Conservation (phyloP, 2,888 invertebrate genomes). For the Drosophila villosipedis region DNA sequence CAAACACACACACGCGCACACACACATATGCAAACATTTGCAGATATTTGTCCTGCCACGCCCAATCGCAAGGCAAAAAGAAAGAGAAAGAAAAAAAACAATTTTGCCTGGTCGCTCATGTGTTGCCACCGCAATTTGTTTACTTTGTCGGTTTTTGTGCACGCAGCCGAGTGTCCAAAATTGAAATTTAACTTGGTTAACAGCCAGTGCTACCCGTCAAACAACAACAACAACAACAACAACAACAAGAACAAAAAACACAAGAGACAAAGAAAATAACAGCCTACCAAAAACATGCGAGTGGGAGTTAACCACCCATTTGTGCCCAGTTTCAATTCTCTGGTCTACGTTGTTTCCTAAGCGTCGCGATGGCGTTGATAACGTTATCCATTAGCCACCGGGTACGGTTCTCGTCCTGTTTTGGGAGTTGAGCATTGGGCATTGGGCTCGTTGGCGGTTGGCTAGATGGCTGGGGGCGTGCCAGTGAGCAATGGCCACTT, state of each 20-base stretch:
- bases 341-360: slow-evolving; percentile 34
- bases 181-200: slow-evolving; percentile 73
- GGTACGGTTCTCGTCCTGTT: slow-evolving; percentile 10
- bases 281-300: slow-evolving; percentile 22
- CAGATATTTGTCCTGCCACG: slow-evolving; percentile 42
- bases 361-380: slow-evolving; percentile 68
- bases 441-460: background rate
- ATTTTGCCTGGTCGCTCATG: slow-evolving; percentile 57
- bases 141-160: slow-evolving; percentile 74
- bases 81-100: slow-evolving; percentile 5
- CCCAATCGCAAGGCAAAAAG: slow-evolving; percentile 24
- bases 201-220: slow-evolving; percentile 36
- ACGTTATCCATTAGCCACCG: slow-evolving; percentile 67
- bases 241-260: background rate
- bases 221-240: no score
- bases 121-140: slow-evolving; percentile 75
- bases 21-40: background rate
- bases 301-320: background rate
- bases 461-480: slow-evolving; percentile 26
- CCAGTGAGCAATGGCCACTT: slow-evolving; percentile 37
- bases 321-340: slow-evolving; percentile 13
- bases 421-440: slow-evolving; percentile 11
- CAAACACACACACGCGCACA: background rate
- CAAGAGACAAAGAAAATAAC: background rate
- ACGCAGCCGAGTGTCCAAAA: slow-evolving; percentile 72